Evolutionary conservation across 2,888 invertebrate species (phyloP).

Genomic region (Drosophila buzzatii): DNA sequence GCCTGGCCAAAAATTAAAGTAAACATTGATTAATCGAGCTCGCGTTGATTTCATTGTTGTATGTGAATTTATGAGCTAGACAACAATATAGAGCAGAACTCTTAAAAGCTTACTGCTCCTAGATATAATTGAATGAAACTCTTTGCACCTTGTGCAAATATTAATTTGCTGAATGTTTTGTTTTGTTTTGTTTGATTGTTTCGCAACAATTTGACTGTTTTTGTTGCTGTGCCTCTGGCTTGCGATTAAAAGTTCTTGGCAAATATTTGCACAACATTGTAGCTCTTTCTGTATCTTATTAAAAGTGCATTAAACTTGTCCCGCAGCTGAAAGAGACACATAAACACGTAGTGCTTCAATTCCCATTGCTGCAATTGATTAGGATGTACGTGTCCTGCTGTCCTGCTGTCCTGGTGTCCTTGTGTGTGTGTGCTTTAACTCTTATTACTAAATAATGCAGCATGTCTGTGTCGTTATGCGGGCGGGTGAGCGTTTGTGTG

Average conservation of each 20-base stretch:
- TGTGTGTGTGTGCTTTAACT: conserved; percentile 43
- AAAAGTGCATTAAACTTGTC: conserved; percentile 83
- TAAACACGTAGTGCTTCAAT: conserved; percentile 43
- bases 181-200: conserved; percentile 2
- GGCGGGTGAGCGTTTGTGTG: neutral
- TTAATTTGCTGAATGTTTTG: conserved; percentile 76
- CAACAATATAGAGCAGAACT: neutral
- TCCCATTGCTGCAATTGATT: conserved; percentile 77
- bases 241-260: conserved; percentile 42
- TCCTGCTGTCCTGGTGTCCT: neutral
- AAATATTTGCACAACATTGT: conserved; percentile 66
- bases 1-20: conserved; percentile 52
- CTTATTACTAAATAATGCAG: conserved; percentile 75
- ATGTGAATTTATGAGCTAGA: conserved; percentile 67
- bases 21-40: conserved; percentile 82
- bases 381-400: conserved; percentile 61
- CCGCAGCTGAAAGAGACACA: conserved; percentile 22
- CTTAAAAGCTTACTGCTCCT: neutral
- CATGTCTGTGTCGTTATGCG: conserved; percentile 39
- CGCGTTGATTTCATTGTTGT: conserved; percentile 66
- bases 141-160: conserved; percentile 61
- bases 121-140: neutral
- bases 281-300: conserved; percentile 60
- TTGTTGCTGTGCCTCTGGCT: conserved; percentile 17
- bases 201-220: conserved; percentile 15